Evolutionary conservation across 2,888 invertebrate species (phyloP).

Genomic region (Acutogordius australiensis): DNA sequence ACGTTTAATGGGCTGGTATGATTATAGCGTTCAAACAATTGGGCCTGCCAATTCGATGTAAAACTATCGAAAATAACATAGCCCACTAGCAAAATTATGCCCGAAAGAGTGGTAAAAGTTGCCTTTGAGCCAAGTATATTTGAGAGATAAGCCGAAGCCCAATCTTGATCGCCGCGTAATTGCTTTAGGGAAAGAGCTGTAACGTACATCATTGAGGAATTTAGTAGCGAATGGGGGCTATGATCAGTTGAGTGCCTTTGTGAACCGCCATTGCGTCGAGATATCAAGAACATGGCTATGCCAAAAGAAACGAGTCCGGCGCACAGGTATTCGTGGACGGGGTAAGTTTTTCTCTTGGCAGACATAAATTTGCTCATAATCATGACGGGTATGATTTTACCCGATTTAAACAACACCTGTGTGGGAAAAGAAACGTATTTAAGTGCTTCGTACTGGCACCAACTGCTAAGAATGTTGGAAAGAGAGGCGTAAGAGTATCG

Average conservation of each 20-base stretch:
- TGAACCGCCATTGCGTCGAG: no score
- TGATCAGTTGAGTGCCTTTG: no score
- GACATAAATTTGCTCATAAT: constrained; percentile 77
- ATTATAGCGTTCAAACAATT: constrained; percentile 39
- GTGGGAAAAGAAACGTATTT: constrained; percentile 93
- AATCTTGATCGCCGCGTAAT: not conserved
- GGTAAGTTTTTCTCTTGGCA: constrained; percentile 22
- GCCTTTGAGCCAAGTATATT: constrained; percentile 16
- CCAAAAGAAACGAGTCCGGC: constrained; percentile 63
- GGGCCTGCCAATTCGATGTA: constrained; percentile 89
- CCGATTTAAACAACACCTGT: constrained; percentile 60
- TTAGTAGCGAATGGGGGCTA: not conserved
- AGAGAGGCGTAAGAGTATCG: constrained; percentile 80
- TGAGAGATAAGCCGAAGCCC: not conserved
- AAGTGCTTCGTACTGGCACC: constrained; percentile 96
- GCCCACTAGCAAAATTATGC: constrained; percentile 47
- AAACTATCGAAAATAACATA: constrained; percentile 89
- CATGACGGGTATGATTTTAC: constrained; percentile 91
- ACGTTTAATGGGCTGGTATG: not conserved
- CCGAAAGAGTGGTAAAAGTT: constrained; percentile 34
- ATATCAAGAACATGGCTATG: constrained; percentile 54
- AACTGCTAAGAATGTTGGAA: constrained; percentile 85
- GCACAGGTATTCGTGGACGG: constrained; percentile 56
- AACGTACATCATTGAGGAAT: no score
- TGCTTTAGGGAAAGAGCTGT: no score